Evolutionary conservation across 1,140 invertebrate species (phyloP), one percentile per base, ranked within the genome.

Genomic region (Drosophila seguyi): DNA sequence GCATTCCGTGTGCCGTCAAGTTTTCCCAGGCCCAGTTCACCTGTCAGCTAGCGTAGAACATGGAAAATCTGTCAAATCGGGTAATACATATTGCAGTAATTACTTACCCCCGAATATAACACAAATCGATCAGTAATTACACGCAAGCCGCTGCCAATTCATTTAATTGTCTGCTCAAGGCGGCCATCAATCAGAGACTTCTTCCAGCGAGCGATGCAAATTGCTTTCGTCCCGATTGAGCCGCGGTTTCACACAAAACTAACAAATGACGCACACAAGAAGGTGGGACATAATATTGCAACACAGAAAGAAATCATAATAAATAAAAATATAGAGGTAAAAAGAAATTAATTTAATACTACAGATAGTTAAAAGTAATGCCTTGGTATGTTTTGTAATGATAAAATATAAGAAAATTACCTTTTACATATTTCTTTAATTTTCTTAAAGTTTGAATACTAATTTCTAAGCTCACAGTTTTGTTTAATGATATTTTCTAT

Each of bases 181-280:
- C 68, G 67, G 67, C 52, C 67, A 73, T 73, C 67, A 72, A 72
- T 73, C 69, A 73, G 67, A 59, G 50, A 47, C 50, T 50, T 66
- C 31, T 55, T 44, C 31, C 25, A 22, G 36, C 48, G 27, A 57
- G 50, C 58, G 58, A 85, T 90, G 76, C 58, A 77, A 84, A 88
- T 81, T 78, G 77, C 68, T 80, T 67, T 22, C 44, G 69, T n/a
- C 38, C 62, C 53, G 50, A 78, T 13, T 61, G 63, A 75, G 48
- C 45, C 78, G 78, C 81, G 71, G 57, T 66, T 90, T 90, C 85
- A 60, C 85, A 90, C 86, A 85, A 85, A 90, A 90, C 85, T 85
- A 82, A 74, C 85, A 90, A 90, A 81, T 90, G 85, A 84, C 68
- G 73, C 52, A 47, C 36, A 14, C 75, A 18, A 71, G 39, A 62